Evolutionary conservation across 2,113 vertebrate species (phyloP), one percentile per base, ranked within the genome.

Genomic region (Elephantulus edwardii): DNA sequence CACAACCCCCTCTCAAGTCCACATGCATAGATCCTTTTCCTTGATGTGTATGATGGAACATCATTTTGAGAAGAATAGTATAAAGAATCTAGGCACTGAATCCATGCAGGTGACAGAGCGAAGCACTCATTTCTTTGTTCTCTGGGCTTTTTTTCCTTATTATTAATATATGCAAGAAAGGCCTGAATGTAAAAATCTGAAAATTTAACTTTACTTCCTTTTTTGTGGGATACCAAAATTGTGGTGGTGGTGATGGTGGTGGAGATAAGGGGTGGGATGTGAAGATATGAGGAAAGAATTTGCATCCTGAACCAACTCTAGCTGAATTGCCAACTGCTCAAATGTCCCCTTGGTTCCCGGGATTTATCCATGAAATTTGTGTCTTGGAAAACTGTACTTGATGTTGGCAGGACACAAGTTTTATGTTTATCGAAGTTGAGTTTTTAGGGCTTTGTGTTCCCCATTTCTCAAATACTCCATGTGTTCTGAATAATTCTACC

Each of bases 331-430:
- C 70, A 92, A 79, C 35, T 64, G 81, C 82, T 81, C 89, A 94
- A 58, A 95, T 82, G 44, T 89, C 88, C 48, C 78, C 71, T 78
- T 93, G 72, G n/a, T 89, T 95, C 88, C 70, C 46, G 60, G 54
- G 88, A 79, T 44, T 91, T 91, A 90, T 35, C 52, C 87, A 48
- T 70, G 58, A 83, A 89, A 79, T 92, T 94, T 85, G 50, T 88
- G 40, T 66, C 74, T 95, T 88, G 52, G 82, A 92, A 93, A 95
- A 82, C 38, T 60, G 30, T 24, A 72, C 92, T 84, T 93, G 77
- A 20, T 62, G 3, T 91, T 92, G 72, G 58, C 86, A 89, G 64
- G 58, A 80, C 64, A 52, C 4, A 64, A 16, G 13, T 30, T 83
- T 79, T 88, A 84, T 76, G 68, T 92, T 89, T n/a, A 68, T 79